A percentile compares a stretch with the other conserved stretches of the same genome.
Evolutionary conservation across 2,888 invertebrate genomes (phyloP).

Genomic region (Ophraella communa): DNA sequence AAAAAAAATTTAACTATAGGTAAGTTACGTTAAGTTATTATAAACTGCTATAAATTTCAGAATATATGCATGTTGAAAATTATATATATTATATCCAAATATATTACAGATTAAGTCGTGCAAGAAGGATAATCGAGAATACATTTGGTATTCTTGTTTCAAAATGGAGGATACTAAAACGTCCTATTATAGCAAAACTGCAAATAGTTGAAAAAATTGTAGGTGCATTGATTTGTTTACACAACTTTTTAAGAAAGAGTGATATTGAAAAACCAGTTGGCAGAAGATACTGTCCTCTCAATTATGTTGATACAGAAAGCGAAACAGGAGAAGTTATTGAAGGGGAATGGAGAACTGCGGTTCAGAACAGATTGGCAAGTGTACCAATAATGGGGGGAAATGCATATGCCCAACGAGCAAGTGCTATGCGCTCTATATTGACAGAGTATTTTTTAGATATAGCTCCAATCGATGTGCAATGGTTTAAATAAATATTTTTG

Average conservation of each 20-base stretch:
- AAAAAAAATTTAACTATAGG: conserved; percentile 16
- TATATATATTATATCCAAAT: background rate
- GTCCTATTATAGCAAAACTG: background rate
- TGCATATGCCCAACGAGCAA: conserved; percentile 22
- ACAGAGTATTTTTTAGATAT: background rate
- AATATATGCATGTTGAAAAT: background rate
- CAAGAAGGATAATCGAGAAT: conserved; percentile 1
- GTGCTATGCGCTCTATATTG: background rate
- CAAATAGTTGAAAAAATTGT: background rate
- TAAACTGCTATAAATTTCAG: background rate
- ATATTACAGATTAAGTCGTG: background rate
- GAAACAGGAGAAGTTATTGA: conserved; percentile 17
- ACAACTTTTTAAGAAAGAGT: background rate
- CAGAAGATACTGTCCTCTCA: conserved; percentile 14
- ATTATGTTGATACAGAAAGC: conserved; percentile 17
- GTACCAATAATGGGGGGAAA: conserved; percentile 13
- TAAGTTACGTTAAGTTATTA: background rate
- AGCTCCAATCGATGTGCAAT: background rate
- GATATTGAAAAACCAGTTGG: background rate
- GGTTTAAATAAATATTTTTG: background rate
- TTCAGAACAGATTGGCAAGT: conserved; percentile 6
- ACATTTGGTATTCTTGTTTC: conserved; percentile 2
- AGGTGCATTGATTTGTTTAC: background rate
- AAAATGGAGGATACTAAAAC: conserved; percentile 3
- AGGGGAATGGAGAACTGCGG: conserved; percentile 18